A percentile compares a stretch with the other conserved stretches of the same genome.
These are phyloP conservation scores for Drosophila asahinai DNA, from an alignment of 1,140 invertebrate species.

Conservation along the genomic window DNA sequence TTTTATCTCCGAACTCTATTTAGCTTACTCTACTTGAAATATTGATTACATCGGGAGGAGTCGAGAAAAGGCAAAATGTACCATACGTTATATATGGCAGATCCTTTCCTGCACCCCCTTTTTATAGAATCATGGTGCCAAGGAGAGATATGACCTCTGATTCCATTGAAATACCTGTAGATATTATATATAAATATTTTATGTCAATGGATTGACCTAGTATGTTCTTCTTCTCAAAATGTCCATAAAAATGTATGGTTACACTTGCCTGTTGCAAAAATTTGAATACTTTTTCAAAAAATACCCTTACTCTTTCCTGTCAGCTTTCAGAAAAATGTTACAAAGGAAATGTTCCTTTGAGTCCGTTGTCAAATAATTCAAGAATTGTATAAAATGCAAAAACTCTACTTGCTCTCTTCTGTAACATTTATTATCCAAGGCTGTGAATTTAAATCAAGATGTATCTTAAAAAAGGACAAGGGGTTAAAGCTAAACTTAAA, in stretches of 20 bases:
- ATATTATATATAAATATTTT: too few relatives aligned
- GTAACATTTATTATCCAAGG: neutral
- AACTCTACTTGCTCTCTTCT: neutral
- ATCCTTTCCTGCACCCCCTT: too few relatives aligned
- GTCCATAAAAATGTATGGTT: neutral
- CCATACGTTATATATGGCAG: too few relatives aligned
- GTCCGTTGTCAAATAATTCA: neutral
- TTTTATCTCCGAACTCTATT: neutral
- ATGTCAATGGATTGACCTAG: too few relatives aligned
- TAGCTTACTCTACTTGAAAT: neutral
- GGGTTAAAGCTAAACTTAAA: neutral
- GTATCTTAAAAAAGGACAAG: neutral
- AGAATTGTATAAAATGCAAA: neutral
- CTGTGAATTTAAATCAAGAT: neutral
- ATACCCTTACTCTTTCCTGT: too few relatives aligned
- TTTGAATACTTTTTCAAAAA: neutral
- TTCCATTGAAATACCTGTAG: too few relatives aligned
- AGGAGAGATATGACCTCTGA: too few relatives aligned
- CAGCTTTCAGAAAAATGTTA: neutral
- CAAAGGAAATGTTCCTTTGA: too few relatives aligned
- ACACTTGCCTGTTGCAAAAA: neutral
- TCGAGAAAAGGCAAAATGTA: too few relatives aligned
- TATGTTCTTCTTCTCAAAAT: too few relatives aligned
- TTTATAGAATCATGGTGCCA: too few relatives aligned
- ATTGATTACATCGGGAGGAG: neutral